These are phyloP conservation scores for Serilophus lunatus DNA, from an alignment of 2,113 vertebrate genomes.

Conservation along the genomic window DNA sequence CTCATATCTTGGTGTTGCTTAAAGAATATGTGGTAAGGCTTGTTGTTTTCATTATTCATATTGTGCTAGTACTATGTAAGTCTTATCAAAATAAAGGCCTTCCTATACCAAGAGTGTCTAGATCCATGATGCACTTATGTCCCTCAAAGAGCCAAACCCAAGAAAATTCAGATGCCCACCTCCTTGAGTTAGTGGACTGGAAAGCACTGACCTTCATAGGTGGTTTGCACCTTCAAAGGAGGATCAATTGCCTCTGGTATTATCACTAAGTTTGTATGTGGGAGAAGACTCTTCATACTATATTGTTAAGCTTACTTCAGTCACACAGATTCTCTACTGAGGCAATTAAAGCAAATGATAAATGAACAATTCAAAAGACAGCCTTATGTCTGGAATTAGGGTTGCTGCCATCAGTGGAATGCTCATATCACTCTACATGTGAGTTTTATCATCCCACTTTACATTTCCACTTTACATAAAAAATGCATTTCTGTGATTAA, in stretches of 20 bases:
- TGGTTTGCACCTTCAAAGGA: not conserved
- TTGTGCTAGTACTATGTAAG: not conserved
- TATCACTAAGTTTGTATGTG: not conserved
- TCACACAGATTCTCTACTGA: not conserved
- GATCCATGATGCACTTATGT: not conserved
- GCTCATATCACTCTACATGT: not conserved
- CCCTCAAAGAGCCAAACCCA: not conserved
- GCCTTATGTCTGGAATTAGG: not conserved
- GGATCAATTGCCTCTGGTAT: not conserved
- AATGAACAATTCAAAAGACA: not conserved
- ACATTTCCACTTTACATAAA: not conserved
- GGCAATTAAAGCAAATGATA: not conserved
- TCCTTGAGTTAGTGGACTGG: not conserved
- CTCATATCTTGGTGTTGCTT: not conserved
- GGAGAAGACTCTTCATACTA: not conserved
- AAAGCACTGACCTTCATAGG: not conserved
- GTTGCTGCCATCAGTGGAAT: not conserved
- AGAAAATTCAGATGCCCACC: not conserved
- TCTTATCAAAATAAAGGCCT: not conserved
- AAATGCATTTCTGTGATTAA: not conserved
- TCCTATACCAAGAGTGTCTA: not conserved
- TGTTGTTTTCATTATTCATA: not conserved
- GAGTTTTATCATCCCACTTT: not conserved
- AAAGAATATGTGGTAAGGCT: not conserved
- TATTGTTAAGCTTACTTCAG: not conserved